These are phyloP conservation scores for Molossus molossus DNA, from an alignment of 2,797 vertebrate genomes.

Conservation along the genomic window DNA sequence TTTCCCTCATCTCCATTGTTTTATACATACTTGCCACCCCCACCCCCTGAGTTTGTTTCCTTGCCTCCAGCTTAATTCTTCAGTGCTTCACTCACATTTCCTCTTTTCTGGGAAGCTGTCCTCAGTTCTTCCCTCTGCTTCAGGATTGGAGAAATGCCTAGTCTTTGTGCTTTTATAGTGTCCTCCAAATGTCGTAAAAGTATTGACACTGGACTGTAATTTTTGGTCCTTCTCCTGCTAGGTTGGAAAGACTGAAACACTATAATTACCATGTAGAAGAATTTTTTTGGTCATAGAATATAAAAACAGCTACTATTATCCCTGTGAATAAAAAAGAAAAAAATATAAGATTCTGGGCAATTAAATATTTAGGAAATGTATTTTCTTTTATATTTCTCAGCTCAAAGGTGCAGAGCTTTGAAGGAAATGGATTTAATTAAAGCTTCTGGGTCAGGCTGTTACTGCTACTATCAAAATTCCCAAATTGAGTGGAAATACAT, in stretches of 20 bases:
- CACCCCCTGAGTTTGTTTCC: neutral
- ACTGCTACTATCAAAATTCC: conserved; percentile 88
- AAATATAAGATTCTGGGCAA: neutral
- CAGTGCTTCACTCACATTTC: neutral
- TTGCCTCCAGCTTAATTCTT: neutral
- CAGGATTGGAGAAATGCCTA: neutral
- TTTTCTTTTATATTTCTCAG: conserved; percentile 76
- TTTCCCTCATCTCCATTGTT: neutral
- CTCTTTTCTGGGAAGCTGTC: neutral
- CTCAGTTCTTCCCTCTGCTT: neutral
- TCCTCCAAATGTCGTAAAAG: neutral
- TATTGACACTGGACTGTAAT: neutral
- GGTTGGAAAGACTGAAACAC: neutral
- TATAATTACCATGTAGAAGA: neutral
- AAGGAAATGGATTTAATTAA: conserved; percentile 85
- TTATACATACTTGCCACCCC: neutral
- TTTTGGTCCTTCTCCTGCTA: neutral
- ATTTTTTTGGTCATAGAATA: neutral
- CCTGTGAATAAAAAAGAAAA: neutral
- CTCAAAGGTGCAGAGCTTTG: conserved; percentile 85
- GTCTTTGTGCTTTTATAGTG: neutral
- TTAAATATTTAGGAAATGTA: conserved; percentile 62
- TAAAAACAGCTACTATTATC: neutral
- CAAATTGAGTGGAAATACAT: conserved; percentile 84
- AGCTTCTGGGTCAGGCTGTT: conserved; percentile 84